Evolutionary conservation across 2,888 invertebrate species (phyloP), one percentile per base, ranked within the genome.

Genomic region (Nomada hirtipes): DNA sequence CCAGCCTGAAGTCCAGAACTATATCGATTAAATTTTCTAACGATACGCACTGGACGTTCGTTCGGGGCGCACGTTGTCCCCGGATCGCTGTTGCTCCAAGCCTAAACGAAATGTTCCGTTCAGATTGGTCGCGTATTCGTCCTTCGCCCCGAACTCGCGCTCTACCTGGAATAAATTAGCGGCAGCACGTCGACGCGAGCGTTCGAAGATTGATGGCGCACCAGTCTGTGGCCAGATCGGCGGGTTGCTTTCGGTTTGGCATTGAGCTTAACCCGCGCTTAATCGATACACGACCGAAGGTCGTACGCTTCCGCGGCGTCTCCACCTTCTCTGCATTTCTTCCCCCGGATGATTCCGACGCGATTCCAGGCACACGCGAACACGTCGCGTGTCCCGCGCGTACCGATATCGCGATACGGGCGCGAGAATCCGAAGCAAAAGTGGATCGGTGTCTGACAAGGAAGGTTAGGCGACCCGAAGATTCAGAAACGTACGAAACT

Each of bases 271-370:
- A 76, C 65, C 71, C 52, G 79, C 65, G 81, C 84, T 85, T 82
- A 88, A 88, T 88, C 88, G 89, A 88, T 88, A 84, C 67, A 7
- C 47, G 42, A 26, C 63, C 80, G 88, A 88, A 88, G 88, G 88
- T 86, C 88, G 88, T 88, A 88, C 87, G 84, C 76, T 77, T 69
- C 67, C 61, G 86, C 67, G 84, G 82, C 86, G 85, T 88, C 88
- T 88, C 88, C 86, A 57, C 67, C 63, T 81, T 79, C 82, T 79
- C 80, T 23, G 52, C 67, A 55, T 79, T 76, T 77, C 2, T 81
- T 79, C 63, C 64, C 53, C 52, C 59, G n/a, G 42, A 42, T 57
- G 50, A 55, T 44, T 53, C 44, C 29, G 57, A 26, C 26, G 63
- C 61, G 57, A 61, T 63, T 70, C 67, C 71, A 20, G 47, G 57